phyloP scores from a whole-genome alignment of 2,113 vertebrate species.

The Oriolus oriolus region DNA sequence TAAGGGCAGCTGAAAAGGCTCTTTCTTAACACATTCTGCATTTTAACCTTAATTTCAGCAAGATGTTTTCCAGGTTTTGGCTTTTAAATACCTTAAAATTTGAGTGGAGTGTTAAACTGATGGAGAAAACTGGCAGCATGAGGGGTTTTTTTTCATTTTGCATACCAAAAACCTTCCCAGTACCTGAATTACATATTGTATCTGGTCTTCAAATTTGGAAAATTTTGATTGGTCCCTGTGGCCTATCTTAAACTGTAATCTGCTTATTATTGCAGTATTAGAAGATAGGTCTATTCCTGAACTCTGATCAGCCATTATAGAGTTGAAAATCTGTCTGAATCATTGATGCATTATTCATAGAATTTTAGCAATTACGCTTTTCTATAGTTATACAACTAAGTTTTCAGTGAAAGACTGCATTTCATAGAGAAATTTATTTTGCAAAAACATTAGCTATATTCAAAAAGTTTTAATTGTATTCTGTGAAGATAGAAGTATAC shows the following conservation, averaged over 20 bases:
- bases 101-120: not conserved
- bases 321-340: not conserved
- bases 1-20: not conserved
- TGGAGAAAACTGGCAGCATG: not conserved
- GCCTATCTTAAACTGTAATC: not conserved
- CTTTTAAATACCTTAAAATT: not conserved
- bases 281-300: not conserved
- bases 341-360: not conserved
- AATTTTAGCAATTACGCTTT: not conserved
- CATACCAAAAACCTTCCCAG: not conserved
- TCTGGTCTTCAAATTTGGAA: not conserved
- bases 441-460: not conserved
- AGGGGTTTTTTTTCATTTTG: not conserved
- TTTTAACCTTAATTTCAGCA: not conserved
- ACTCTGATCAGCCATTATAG: not conserved
- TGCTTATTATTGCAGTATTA: not conserved
- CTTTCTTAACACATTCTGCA: not conserved
- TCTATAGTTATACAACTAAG: not conserved
- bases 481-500: not conserved
- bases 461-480: not conserved
- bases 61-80: not conserved
- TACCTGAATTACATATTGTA: not conserved
- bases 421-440: not conserved
- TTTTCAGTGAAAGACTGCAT: not conserved
- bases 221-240: not conserved